These are phyloP conservation scores for Dicerorhinus sumatrensis DNA, from an alignment of 2,113 vertebrate species.

Conservation along the genomic window DNA sequence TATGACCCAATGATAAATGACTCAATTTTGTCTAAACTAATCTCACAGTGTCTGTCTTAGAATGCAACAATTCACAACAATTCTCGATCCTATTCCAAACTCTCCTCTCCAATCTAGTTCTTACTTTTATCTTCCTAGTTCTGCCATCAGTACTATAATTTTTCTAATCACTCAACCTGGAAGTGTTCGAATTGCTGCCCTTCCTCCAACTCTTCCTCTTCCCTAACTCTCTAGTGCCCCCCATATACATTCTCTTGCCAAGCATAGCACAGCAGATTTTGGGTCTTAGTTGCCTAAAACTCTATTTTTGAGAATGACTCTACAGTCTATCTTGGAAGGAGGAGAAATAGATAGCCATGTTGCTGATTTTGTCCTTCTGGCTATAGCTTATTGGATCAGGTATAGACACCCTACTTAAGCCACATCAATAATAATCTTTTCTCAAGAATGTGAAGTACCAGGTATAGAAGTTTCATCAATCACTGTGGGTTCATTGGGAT, in stretches of 20 bases:
- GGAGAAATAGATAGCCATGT: not conserved
- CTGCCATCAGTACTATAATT: not conserved
- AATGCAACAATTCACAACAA: not conserved
- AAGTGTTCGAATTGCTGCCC: not conserved
- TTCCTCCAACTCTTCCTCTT: too few relatives aligned
- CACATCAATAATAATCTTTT: not conserved
- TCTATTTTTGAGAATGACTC: not conserved
- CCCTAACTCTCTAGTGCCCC: not conserved
- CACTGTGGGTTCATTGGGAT: not conserved
- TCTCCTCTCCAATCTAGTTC: not conserved
- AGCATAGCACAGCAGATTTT: not conserved
- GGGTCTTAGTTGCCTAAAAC: not conserved
- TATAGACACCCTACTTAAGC: not conserved
- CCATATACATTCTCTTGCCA: not conserved
- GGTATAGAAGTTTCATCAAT: not conserved
- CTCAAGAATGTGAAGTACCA: not conserved
- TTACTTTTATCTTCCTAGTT: not conserved
- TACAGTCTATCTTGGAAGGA: not conserved
- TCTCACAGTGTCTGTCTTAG: not conserved
- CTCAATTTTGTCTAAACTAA: slow-evolving; percentile 25
- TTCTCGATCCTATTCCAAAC: not conserved
- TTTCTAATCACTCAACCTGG: not conserved
- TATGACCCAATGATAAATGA: not conserved
- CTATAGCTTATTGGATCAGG: not conserved
- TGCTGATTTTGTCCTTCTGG: not conserved